Percentiles rank a stretch among this genome's conserved stretches.
phyloP scores from a whole-genome alignment of 2,113 vertebrate species.

The Xenopus borealis region DNA sequence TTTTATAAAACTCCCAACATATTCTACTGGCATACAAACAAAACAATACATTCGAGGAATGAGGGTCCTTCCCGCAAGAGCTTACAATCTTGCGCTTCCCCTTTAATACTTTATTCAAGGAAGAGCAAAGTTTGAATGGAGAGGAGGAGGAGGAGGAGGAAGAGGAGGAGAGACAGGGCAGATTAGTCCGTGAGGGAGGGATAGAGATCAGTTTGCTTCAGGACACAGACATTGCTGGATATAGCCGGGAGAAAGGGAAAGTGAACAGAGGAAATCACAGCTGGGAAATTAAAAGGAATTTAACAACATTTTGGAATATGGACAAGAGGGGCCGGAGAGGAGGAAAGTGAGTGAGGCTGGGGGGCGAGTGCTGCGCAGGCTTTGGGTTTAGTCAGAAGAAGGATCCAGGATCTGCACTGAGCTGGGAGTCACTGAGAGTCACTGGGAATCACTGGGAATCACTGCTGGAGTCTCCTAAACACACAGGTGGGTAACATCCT shows the following conservation, averaged over 20 bases:
- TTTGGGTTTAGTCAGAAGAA: no score
- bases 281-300: no score
- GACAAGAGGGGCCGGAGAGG: not conserved
- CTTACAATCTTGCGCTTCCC: no score
- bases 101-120: not conserved
- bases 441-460: no score
- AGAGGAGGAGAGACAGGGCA: not conserved
- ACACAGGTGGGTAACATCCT: not conserved
- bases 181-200: slow-evolving; percentile 1
- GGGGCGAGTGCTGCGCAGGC: no score
- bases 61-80: no score
- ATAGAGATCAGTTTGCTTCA: not conserved
- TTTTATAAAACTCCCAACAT: no score
- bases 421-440: no score
- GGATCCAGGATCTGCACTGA: no score
- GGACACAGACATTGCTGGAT: not conserved
- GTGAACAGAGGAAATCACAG: no score
- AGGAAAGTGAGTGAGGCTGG: not conserved
- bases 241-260: not conserved
- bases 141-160: not conserved
- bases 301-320: not conserved
- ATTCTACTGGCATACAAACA: no score
- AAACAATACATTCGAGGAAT: no score
- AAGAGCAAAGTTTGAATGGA: slow-evolving; percentile 7
- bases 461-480: not conserved